Evolutionary conservation across 2,888 invertebrate species (phyloP).

Genomic region (Furcula furcula): DNA sequence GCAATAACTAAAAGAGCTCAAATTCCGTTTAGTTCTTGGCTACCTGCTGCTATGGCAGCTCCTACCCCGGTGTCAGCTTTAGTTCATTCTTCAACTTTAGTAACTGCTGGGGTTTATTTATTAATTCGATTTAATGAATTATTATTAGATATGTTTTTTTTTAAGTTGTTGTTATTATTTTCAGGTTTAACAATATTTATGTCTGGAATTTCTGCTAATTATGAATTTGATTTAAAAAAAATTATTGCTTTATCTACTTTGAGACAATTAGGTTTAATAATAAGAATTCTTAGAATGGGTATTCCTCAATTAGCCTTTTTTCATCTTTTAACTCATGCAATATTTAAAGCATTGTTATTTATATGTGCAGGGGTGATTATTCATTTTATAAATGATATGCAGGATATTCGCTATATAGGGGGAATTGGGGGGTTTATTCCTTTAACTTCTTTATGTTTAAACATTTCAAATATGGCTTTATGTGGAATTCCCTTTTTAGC

Average conservation of each 20-base stretch:
- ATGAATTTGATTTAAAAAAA: conserved; percentile 88
- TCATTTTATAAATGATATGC: conserved; percentile 83
- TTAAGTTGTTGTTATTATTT: conserved; percentile 77
- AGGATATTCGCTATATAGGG: conserved; percentile 86
- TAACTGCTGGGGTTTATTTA: conserved; percentile 89
- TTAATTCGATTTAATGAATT: conserved; percentile 85
- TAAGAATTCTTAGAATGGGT: conserved; percentile 83
- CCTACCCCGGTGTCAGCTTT: conserved; percentile 89
- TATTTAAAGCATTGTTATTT: conserved; percentile 89
- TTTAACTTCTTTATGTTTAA: conserved; percentile 77
- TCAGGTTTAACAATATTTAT: conserved; percentile 83
- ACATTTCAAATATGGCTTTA: conserved; percentile 82
- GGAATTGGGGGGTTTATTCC: conserved; percentile 71
- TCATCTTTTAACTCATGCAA: conserved; percentile 87
- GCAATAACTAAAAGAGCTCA: conserved; percentile 90
- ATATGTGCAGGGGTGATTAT: conserved; percentile 87
- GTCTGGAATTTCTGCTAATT: conserved; percentile 82
- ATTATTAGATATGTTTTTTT: conserved; percentile 60
- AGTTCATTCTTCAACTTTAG: conserved; percentile 89
- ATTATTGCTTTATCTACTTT: conserved; percentile 90
- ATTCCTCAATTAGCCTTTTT: conserved; percentile 83
- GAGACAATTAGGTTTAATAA: conserved; percentile 88
- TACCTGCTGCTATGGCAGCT: conserved; percentile 89
- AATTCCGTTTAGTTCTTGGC: conserved; percentile 89
- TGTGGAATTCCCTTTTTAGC: conserved; percentile 85